Base-by-base conservation (phyloP, 2,113 vertebrate species). In the Sapajus apella region DNA sequence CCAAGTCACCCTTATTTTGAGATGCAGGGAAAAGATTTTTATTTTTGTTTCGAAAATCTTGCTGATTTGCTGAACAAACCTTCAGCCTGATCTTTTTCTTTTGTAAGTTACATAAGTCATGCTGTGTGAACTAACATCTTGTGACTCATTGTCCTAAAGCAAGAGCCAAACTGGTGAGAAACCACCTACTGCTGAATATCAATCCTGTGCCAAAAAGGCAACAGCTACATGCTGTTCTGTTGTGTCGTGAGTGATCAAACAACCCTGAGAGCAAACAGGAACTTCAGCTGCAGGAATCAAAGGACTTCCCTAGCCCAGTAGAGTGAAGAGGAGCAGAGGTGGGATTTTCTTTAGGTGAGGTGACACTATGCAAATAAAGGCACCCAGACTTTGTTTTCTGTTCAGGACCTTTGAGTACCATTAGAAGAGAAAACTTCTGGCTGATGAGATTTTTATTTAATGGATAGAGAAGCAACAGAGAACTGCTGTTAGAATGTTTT, bases 71-170 rank as follows among this genome's bases (percentile, higher is more conserved):
- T 70, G 93, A 96, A 88, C 77, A 95, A 90, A 90, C 35, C 90
- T 90, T 84, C 90, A 45, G 80, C 66, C 6, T 23, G 47, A 77
- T 85, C 87, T 75, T 64, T 94, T 87, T 61, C 76, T 91, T 97
- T 97, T 75, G 77, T 91, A 25, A 84, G 92, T 97, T 97, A 91
- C 58, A 11, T 96, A 96, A 97, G 95, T 87, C 86, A 0, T 96
- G 92, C 96, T 97, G 96, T 92, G 95, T 79, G 90, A 94, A 90
- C 91, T 96, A 94, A 97, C 84, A 88, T 97, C 96, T 91, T 96
- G 96, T 94, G 96, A 95, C 91, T 97, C 83, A 96, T 90, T 97
- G 94, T 97, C 96, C 97, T 97, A 50, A 94, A 96, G 97, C 87
- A 80, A 91, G n/a, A 95, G 79, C 91, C 93, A 93, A 81, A 77